phyloP scores from a whole-genome alignment of 92 coral and sea anemone genomes.

The Palythoa grandiflora region DNA sequence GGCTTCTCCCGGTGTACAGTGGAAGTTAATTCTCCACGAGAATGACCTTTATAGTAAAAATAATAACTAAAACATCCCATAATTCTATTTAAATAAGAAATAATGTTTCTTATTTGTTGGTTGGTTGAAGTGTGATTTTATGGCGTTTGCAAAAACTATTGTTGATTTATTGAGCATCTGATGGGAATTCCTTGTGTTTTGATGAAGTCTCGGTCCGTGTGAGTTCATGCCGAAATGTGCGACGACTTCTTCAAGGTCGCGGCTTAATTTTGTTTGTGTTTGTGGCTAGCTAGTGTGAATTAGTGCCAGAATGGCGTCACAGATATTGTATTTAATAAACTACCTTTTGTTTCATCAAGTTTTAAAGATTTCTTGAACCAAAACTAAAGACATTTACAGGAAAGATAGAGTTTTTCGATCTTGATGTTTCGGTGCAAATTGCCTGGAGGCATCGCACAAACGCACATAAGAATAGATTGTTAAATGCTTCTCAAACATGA shows the following conservation, averaged over 20 bases:
- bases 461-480: neutral
- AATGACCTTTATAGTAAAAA: too few species aligned
- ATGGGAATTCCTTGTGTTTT: conserved; percentile 20
- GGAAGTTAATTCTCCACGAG: too few species aligned
- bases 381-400: too few species aligned
- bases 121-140: neutral
- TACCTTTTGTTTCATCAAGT: neutral
- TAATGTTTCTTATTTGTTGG: neutral
- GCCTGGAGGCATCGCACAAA: neutral
- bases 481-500: neutral
- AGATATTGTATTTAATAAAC: neutral
- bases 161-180: neutral
- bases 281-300: neutral
- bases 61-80: neutral
- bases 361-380: neutral
- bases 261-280: neutral
- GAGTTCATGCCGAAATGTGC: neutral
- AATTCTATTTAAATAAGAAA: neutral
- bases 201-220: neutral
- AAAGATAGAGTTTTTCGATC: too few species aligned
- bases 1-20: too few species aligned
- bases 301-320: neutral
- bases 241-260: neutral
- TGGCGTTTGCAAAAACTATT: neutral
- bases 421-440: neutral